Evolutionary conservation across 2,797 vertebrate species (phyloP).

Genomic region (Alcedo quadribrachys): DNA sequence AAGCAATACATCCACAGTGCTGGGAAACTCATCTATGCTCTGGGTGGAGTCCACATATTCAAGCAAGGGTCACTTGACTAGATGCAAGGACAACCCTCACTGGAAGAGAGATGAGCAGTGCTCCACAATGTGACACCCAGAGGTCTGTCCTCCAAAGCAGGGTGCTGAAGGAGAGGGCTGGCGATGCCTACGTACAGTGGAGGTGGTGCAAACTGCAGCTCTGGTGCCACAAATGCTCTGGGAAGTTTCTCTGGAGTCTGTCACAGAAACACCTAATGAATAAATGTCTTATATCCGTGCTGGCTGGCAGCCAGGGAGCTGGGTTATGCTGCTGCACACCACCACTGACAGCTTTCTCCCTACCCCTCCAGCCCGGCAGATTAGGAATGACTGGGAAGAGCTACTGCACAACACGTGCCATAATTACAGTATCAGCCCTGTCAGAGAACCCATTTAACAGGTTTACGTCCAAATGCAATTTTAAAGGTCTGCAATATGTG

Average conservation of each 20-base stretch:
- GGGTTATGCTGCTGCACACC: neutral
- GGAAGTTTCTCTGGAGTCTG: neutral
- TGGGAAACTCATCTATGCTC: neutral
- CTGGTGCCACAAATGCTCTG: neutral
- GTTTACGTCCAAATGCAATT: neutral
- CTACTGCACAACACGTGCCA: neutral
- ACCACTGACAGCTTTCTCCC: neutral
- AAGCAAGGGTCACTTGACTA: neutral
- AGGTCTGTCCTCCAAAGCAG: neutral
- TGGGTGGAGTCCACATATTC: neutral
- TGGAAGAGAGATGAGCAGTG: neutral
- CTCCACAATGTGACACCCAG: neutral
- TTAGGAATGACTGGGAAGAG: neutral
- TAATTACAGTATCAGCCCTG: neutral
- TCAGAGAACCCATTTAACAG: neutral
- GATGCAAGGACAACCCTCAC: neutral
- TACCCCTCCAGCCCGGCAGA: neutral
- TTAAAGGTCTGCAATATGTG: neutral
- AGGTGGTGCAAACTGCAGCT: neutral
- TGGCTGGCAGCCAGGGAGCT: slow-evolving; percentile 18
- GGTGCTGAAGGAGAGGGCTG: neutral
- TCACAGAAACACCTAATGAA: neutral
- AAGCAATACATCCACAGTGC: neutral
- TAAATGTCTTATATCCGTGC: neutral
- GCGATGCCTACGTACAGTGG: neutral